Evolutionary conservation across 2,888 invertebrate genomes (phyloP), one percentile per base, ranked within the genome.

Genomic region (Leucophora obtusa): DNA sequence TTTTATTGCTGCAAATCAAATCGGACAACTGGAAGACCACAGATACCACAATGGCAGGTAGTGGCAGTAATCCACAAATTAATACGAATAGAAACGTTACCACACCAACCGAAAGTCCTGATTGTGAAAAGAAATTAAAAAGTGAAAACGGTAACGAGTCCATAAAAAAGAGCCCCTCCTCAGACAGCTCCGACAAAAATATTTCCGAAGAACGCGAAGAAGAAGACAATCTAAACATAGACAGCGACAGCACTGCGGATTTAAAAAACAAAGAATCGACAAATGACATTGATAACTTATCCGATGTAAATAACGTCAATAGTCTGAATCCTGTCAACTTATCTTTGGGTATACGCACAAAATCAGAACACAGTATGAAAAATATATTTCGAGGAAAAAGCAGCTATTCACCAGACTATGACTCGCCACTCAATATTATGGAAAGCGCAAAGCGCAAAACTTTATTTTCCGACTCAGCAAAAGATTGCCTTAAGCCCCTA

Each of bases 1-100:
- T 96, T 89, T 94, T 96, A 89, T 91, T 96, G 85, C 91, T 96
- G 86, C 96, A 96, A 92, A 96, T 96, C 84, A 96, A 96, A 90
- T 95, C 96, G 83, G 96, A 96, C 86, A 93, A 94, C 86, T 94
- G 94, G 94, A 92, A 92, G 87, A 92, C 92, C 51, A 89, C 88
- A 53, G 89, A 90, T 88, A 86, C 92, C 89, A 85, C 91, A 28
- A 84, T 86, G 73, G 33, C 86, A 59, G 83, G 83, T 28, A 82
- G 84, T 62, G 85, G 83, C 11, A 53, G 28, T 18, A 69, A 54
- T 76, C 66, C 18, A 2, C 24, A 43, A 8, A 8, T 24, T 10
- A 72, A 72, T 68, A 14, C 60, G 21, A 69, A 77, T 50, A 63
- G 53, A 59, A 82, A 78, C 59, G 58, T 65, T 6, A 24, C 82